Evolutionary conservation across 2,797 vertebrate genomes (phyloP).

Genomic region (Diglossa cyanea): DNA sequence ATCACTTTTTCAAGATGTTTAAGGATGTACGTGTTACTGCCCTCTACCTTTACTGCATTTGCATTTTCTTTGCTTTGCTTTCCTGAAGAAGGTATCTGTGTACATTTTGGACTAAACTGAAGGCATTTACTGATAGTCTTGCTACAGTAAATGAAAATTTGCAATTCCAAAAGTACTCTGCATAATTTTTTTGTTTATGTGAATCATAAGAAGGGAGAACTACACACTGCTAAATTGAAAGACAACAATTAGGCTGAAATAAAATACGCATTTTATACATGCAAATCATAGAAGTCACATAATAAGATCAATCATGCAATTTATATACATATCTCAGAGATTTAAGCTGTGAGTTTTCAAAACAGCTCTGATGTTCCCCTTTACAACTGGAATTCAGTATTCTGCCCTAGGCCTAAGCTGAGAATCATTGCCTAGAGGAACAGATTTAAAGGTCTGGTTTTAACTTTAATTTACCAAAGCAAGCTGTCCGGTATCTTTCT

Average conservation of each 20-base stretch:
- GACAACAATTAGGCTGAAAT: background rate
- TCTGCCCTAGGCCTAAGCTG: background rate
- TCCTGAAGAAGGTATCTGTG: background rate
- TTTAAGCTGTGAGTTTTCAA: background rate
- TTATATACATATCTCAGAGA: background rate
- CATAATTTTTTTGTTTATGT: background rate
- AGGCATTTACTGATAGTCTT: background rate
- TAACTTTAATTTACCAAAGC: conserved; percentile 52
- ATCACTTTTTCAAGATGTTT: background rate
- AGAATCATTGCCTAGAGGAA: conserved; percentile 17
- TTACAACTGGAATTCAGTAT: background rate
- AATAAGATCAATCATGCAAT: background rate
- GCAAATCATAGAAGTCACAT: background rate
- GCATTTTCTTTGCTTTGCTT: background rate
- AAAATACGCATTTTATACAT: background rate
- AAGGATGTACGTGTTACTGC: background rate
- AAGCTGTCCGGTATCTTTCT: conserved; percentile 20
- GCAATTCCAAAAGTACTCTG: background rate
- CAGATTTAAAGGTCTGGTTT: conserved; percentile 41
- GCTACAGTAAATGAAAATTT: background rate
- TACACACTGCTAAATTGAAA: background rate
- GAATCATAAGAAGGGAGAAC: background rate
- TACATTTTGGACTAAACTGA: background rate
- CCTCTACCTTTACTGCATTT: background rate
- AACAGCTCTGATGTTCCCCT: background rate